phyloP scores from a whole-genome alignment of 2,888 invertebrate genomes.

The Pseudanteris insignis region DNA sequence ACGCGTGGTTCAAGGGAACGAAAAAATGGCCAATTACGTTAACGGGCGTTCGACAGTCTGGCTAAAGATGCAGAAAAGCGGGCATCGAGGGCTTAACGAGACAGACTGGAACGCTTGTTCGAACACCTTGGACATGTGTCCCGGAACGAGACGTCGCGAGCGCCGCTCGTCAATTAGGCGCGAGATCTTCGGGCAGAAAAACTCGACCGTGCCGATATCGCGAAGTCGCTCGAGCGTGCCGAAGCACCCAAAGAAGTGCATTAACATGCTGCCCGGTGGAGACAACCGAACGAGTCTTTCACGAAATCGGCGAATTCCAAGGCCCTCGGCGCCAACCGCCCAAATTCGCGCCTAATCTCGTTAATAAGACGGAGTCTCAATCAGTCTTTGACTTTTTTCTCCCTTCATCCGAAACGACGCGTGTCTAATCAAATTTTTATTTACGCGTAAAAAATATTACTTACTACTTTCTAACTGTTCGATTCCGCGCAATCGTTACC shows the following conservation, averaged over 20 bases:
- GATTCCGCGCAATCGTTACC: too few relatives aligned
- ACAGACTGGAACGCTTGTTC: constrained; percentile 52
- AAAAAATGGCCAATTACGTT: constrained; percentile 31
- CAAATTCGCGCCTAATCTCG: constrained; percentile 51
- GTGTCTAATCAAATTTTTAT: too few relatives aligned
- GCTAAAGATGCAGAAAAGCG: constrained; percentile 43
- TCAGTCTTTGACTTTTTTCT: too few relatives aligned
- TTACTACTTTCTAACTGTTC: too few relatives aligned
- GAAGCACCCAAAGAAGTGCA: too few relatives aligned
- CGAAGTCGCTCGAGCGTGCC: too few relatives aligned
- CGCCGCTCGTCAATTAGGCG: constrained; percentile 61
- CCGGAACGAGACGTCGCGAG: constrained; percentile 24
- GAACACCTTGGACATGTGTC: constrained; percentile 61
- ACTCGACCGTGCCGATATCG: constrained; percentile 54
- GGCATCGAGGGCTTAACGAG: constrained; percentile 52
- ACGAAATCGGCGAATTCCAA: constrained; percentile 51
- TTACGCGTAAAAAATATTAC: too few relatives aligned
- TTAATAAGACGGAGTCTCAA: constrained; percentile 52
- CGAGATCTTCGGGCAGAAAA: constrained; percentile 54
- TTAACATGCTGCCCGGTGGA: constrained; percentile 55
- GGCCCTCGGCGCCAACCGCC: constrained; percentile 50
- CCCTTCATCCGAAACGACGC: too few relatives aligned
- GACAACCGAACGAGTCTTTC: constrained; percentile 50
- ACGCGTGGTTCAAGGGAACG: constrained; percentile 18
- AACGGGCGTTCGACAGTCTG: constrained; percentile 9